Evolutionary conservation across 1,140 invertebrate species (phyloP), one percentile per base, ranked within the genome.

Genomic region (Penaeus japonicus): DNA sequence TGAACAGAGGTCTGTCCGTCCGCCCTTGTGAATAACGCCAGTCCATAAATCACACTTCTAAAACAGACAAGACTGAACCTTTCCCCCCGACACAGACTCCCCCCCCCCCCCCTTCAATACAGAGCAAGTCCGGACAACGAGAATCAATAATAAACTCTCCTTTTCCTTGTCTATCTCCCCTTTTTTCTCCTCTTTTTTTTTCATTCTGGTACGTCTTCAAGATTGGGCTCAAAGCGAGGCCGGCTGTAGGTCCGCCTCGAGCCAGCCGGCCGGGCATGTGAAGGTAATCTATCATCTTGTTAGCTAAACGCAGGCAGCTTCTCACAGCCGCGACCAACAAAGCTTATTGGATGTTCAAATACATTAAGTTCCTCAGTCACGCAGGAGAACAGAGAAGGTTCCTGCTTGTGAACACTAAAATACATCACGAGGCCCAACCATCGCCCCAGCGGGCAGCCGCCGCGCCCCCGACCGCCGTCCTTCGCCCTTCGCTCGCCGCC

Each of bases 271-370:
- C 17, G 35, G 62, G 20, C 70, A n/a, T 27, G 24, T 30, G 27
- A 32, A 32, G 70, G n/a, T 24, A 73, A 73, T 73, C 70, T 24
- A 73, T 73, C 70, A 73, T 30, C 70, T 30, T 73, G 35, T 73
- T 73, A 73, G 70, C 27, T 32, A 27, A 32, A 30, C 70, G 27
- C 27, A 73, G 70, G 70, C 70, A 73, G 20, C 27, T 27, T 24
- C 70, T 32, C 10, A 27, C 70, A 20, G 70, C 27, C 70, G 27
- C 70, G 35, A 32, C 35, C 70, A 73, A 73, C 70, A 73, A 27
- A 73, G 35, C 70, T 73, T 73, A 73, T 73, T 73, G 70, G 70
- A 73, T 73, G 70, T 73, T 73, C 70, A 73, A 73, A 73, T 32
- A 73, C 70, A 73, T 73, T 73, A 73, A 73, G 70, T 73, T 73